Conservation (phyloP, 64 coral and sea anemone species). For the Porites australiensis region DNA sequence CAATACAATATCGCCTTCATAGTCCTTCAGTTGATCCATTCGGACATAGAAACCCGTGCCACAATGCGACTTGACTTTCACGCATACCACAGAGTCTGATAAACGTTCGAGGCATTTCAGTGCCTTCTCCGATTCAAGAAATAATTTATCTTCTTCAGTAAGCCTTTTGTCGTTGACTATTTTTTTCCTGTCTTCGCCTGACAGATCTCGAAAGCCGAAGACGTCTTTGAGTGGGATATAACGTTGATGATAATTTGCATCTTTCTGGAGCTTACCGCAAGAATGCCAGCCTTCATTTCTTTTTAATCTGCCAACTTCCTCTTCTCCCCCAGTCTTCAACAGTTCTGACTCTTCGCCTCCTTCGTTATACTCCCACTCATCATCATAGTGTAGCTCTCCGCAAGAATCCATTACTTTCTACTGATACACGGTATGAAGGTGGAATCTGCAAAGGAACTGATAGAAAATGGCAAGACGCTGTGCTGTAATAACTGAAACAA, state of each 20-base stretch:
- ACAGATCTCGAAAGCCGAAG: constrained; percentile 41
- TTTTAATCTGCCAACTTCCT: constrained; percentile 43
- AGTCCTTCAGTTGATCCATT: not conserved
- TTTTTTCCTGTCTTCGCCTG: constrained; percentile 24
- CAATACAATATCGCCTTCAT: constrained; percentile 12
- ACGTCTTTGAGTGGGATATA: constrained; percentile 66
- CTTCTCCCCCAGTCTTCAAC: not conserved
- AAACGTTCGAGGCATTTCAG: not conserved
- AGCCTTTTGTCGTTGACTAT: constrained; percentile 30
- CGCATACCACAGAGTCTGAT: constrained; percentile 43
- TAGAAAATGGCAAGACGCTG: too few relatives aligned
- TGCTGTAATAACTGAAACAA: too few relatives aligned
- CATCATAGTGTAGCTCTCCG: not conserved
- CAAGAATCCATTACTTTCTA: constrained; percentile 35
- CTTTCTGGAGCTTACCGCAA: constrained; percentile 46
- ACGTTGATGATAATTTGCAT: constrained; percentile 48
- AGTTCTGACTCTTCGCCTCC: not conserved
- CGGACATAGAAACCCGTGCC: constrained; percentile 27
- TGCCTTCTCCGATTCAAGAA: constrained; percentile 47
- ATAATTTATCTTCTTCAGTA: constrained; percentile 65
- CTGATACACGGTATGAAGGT: too few relatives aligned
- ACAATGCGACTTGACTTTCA: constrained; percentile 24
- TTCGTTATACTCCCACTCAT: constrained; percentile 31
- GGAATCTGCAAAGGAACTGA: too few relatives aligned
- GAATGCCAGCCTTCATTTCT: constrained; percentile 33